Conservation (phyloP, 2,888 invertebrate species). For the Sesia apiformis region DNA sequence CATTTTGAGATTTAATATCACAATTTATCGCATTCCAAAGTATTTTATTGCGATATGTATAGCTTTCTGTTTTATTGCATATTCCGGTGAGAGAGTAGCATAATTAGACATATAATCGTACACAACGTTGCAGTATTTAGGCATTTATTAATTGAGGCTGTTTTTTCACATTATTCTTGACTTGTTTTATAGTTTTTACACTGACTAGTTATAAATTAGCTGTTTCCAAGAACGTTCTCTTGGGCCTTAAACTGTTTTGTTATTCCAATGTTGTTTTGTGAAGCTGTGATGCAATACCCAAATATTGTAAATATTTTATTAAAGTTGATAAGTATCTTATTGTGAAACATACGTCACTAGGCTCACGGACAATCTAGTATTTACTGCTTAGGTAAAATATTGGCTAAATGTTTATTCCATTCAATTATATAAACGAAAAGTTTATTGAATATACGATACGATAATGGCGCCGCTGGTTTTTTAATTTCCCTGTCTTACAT, state of each 20-base stretch:
- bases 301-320: conserved; percentile 71
- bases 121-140: conserved; percentile 47
- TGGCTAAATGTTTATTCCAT: conserved; percentile 73
- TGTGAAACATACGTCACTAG: conserved; percentile 55
- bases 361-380: conserved; percentile 66
- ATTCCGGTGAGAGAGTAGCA: too few species aligned
- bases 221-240: not conserved
- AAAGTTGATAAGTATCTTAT: conserved; percentile 62
- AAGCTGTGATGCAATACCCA: conserved; percentile 73
- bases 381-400: conserved; percentile 62
- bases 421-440: conserved; percentile 68
- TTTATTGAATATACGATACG: conserved; percentile 56
- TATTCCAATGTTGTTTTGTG: conserved; percentile 68
- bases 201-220: conserved; percentile 15
- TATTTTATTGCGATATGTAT: too few species aligned
- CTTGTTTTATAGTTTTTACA: conserved; percentile 57
- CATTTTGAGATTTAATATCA: too few species aligned
- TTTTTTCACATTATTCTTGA: conserved; percentile 21
- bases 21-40: too few species aligned
- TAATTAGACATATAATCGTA: not conserved
- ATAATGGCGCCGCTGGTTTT: not conserved
- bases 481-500: too few species aligned
- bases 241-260: conserved; percentile 48
- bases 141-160: conserved; percentile 65
- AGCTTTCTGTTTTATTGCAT: too few species aligned